Evolutionary conservation across 2,113 vertebrate genomes (phyloP).

Genomic region (Camelus bactrianus): DNA sequence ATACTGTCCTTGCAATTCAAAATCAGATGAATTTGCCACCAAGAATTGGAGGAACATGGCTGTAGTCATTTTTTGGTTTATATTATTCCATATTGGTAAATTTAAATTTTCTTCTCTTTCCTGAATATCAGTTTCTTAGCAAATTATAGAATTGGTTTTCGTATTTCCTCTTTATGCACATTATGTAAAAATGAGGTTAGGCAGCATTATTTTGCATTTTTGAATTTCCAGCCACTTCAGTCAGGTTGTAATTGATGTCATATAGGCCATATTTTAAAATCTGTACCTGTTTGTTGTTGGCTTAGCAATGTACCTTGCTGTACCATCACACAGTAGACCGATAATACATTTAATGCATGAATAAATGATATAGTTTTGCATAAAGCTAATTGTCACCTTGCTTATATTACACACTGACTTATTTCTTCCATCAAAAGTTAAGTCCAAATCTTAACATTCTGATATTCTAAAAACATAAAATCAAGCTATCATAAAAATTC

Average conservation of each 20-base stretch:
- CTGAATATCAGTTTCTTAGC: background rate
- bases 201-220: background rate
- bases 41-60: background rate
- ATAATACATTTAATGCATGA: background rate
- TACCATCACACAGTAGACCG: background rate
- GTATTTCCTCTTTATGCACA: background rate
- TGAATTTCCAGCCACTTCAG: background rate
- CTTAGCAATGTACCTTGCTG: background rate
- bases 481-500: background rate
- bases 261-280: background rate
- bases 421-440: background rate
- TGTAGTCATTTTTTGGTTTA: constrained; percentile 15
- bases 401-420: background rate
- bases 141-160: background rate
- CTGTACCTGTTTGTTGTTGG: background rate
- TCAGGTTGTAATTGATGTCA: background rate
- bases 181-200: background rate
- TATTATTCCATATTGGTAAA: constrained; percentile 7
- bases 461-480: background rate
- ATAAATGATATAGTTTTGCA: background rate
- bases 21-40: constrained; percentile 47
- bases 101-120: constrained; percentile 12
- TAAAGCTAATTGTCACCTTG: background rate
- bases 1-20: background rate
- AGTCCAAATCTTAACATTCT: background rate